Evolutionary conservation across 2,113 vertebrate genomes (phyloP).

Genomic region (Panthera tigris): DNA sequence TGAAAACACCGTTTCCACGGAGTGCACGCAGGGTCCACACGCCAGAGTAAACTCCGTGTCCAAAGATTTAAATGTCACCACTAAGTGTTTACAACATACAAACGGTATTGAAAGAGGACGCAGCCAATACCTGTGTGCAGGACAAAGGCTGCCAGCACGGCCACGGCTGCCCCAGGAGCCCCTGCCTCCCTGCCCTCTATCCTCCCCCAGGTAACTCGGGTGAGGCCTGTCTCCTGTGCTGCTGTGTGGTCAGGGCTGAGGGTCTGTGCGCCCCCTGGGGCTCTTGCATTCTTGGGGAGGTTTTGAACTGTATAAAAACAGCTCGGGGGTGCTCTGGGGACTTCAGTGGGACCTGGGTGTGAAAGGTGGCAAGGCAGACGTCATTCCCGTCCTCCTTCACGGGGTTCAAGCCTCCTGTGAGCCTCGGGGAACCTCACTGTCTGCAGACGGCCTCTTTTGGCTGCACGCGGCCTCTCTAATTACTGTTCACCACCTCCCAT

Average conservation of each 20-base stretch:
- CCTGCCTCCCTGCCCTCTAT: background rate
- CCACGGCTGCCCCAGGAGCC: background rate
- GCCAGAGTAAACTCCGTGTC: background rate
- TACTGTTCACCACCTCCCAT: slow-evolving; percentile 47
- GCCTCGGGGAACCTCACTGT: background rate
- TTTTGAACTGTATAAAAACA: background rate
- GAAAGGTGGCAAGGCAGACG: background rate
- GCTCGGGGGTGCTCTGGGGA: background rate
- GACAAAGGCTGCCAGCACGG: background rate
- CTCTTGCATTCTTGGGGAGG: background rate
- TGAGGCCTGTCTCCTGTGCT: background rate
- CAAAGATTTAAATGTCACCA: background rate
- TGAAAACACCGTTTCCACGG: background rate
- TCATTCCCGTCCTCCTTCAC: too few relatives aligned
- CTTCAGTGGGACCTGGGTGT: background rate
- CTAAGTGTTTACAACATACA: background rate
- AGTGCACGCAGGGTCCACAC: rapidly evolving
- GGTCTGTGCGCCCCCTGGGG: rapidly evolving
- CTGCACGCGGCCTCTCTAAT: slow-evolving; percentile 44
- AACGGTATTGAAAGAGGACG: background rate
- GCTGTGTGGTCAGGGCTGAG: rapidly evolving
- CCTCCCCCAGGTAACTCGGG: background rate
- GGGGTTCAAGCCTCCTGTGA: background rate
- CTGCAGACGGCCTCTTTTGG: background rate
- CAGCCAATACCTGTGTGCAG: background rate